These are phyloP conservation scores for Pristiophorus japonicus DNA, from an alignment of 2,113 vertebrate genomes.

Conservation along the genomic window DNA sequence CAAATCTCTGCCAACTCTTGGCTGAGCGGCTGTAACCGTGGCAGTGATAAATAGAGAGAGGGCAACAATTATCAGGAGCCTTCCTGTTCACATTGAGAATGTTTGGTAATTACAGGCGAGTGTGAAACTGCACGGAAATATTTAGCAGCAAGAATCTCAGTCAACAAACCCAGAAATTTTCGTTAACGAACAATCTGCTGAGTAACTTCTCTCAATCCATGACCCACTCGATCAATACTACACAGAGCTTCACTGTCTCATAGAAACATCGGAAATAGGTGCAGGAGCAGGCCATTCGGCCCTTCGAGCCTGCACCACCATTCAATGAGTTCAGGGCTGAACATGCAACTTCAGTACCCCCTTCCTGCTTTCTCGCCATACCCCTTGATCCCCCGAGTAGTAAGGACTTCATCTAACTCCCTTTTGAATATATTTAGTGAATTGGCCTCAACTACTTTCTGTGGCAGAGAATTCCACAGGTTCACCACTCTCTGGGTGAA, in stretches of 20 bases:
- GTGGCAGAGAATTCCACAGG: too few relatives aligned
- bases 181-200: not conserved
- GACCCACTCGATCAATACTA: not conserved
- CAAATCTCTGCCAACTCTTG: not conserved
- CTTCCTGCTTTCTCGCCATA: too few relatives aligned
- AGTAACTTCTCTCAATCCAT: not conserved
- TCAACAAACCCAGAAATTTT: not conserved
- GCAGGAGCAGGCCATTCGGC: too few relatives aligned
- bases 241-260: not conserved
- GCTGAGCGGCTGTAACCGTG: not conserved
- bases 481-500: too few relatives aligned
- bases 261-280: too few relatives aligned
- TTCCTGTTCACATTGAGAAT: not conserved
- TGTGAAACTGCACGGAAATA: not conserved
- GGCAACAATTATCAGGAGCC: not conserved
- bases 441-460: too few relatives aligned
- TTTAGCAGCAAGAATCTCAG: not conserved
- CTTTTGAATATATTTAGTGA: too few relatives aligned
- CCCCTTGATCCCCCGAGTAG: too few relatives aligned
- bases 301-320: too few relatives aligned
- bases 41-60: not conserved
- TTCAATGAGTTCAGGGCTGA: too few relatives aligned
- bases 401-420: too few relatives aligned
- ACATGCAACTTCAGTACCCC: too few relatives aligned
- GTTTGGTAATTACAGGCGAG: not conserved